Evolutionary conservation across 2,888 invertebrate species (phyloP), one percentile per base, ranked within the genome.

Genomic region (Auanema freiburgensis): DNA sequence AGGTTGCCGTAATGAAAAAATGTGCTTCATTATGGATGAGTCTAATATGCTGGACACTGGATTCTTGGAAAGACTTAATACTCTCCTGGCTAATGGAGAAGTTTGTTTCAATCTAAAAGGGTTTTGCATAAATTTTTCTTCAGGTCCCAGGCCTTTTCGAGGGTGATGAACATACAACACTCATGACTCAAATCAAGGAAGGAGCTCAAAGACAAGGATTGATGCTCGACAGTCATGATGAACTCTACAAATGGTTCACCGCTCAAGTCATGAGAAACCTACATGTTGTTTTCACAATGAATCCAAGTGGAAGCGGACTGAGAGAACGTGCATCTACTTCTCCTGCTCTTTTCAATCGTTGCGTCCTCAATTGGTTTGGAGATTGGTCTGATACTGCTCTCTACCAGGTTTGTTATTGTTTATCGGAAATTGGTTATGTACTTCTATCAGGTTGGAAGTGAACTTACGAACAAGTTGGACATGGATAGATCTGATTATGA

Each of bases 281-380:
- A 55, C 98, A 99, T 86, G 98, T 99, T 11, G 98, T 99, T 51
- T 99, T 99, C 87, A 99, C 98, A 0, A 99, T 99, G 98, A 99
- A 99, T 87, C 98, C 98, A 10, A 95, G 94, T 0, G 92, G 95
- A 0, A 96, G 98, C 84, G 98, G 97, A 0, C 88, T 99, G 50
- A 96, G 98, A 85, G 97, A 97, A 86, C 89, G 97, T 69, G 98
- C 98, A 0, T 93, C 98, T 11, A 99, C 98, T 0, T 98, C 98
- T 5, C 98, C 98, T 40, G 98, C 98, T 4, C 88, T 98, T 63
- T 98, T 98, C 88, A 99, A 98, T 88, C 90, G 97, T 85, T 98
- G 97, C 85, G 97, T 98, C 12, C 89, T 98, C 78, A 97, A 98
- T 86, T 97, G 97, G 97, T 97, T 98, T 85, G 98, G 98, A 12